Conservation (phyloP, 2,797 vertebrate genomes). For the Setipinna tenuifilis region DNA sequence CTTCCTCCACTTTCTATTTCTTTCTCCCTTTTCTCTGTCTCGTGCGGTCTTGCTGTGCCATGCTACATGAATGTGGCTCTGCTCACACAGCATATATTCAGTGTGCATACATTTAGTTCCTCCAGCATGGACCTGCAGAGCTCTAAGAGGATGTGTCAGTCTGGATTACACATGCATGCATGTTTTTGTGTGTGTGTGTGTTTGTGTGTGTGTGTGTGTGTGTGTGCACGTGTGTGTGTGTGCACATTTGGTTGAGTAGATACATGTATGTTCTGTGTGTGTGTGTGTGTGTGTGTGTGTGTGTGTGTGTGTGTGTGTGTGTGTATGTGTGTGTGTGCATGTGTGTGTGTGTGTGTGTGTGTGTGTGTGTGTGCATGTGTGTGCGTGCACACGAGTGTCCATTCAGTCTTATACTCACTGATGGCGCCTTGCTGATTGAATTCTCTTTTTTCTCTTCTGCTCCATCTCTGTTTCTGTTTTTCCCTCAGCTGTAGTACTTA, state of each 20-base stretch:
- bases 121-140: neutral
- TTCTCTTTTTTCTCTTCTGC: conserved; percentile 17
- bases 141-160: conserved; percentile 12
- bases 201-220: neutral
- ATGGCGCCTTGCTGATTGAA: neutral
- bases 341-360: neutral
- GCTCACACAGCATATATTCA: neutral
- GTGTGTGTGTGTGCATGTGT: neutral
- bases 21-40: neutral
- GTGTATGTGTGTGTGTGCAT: neutral
- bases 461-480: conserved; percentile 28
- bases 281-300: neutral
- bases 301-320: neutral
- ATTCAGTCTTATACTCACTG: neutral
- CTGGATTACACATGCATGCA: conserved; percentile 2
- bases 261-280: neutral
- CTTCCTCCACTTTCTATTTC: neutral
- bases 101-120: neutral
- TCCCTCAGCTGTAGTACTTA: neutral
- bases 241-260: neutral
- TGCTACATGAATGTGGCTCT: neutral
- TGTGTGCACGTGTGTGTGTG: neutral
- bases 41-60: neutral
- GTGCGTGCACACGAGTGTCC: neutral
- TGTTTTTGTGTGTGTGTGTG: neutral